Conservation (phyloP, 2,888 invertebrate genomes). For the Anarsia innoxiella region DNA sequence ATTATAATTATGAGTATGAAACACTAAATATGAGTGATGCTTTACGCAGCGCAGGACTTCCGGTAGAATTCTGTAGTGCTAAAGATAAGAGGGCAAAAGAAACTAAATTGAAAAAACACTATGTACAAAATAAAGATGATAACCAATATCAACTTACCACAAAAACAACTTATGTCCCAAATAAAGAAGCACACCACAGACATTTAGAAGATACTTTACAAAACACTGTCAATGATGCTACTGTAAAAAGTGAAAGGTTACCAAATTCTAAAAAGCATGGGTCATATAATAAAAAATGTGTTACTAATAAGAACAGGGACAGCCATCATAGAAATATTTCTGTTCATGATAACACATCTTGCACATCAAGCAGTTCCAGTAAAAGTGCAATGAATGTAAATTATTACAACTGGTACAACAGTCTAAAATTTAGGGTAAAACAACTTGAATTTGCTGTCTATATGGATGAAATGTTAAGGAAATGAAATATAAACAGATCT, state of each 20-base stretch:
- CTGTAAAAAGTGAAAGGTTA: no score
- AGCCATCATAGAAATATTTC: no score
- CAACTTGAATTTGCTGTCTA: conserved; percentile 46
- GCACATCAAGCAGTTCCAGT: no score
- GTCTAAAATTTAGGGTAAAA: conserved; percentile 39
- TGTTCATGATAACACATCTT: no score
- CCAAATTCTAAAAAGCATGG: no score
- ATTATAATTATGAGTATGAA: neutral
- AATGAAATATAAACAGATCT: conserved; percentile 9
- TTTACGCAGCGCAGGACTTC: neutral
- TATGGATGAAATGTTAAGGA: conserved; percentile 42
- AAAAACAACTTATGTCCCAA: no score
- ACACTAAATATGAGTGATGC: neutral
- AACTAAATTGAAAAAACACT: neutral
- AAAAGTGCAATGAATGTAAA: no score
- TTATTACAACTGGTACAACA: conserved; percentile 49
- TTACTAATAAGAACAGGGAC: no score
- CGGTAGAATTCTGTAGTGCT: neutral
- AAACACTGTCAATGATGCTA: no score
- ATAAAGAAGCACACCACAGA: no score
- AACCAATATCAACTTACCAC: neutral
- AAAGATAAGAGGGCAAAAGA: neutral
- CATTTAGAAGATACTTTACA: no score
- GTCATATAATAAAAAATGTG: no score
- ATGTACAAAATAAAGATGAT: neutral